phyloP scores from a whole-genome alignment of 2,113 vertebrate genomes.

The Entomyzon cyanotis region DNA sequence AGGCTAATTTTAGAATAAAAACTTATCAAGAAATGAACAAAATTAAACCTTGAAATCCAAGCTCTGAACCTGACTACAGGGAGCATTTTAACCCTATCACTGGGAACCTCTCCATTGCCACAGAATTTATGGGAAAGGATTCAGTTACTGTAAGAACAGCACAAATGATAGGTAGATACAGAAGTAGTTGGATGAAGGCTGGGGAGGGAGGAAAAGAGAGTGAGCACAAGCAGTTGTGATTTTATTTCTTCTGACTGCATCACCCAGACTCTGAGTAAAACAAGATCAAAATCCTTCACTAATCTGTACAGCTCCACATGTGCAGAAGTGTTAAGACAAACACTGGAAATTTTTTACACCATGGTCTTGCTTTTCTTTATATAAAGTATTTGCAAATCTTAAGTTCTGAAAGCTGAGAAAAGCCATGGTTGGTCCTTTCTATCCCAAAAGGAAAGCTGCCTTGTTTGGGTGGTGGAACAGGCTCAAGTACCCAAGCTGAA shows the following conservation, averaged over 20 bases:
- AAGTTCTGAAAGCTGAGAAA: background rate
- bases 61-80: background rate
- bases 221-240: background rate
- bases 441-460: background rate
- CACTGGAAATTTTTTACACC: background rate
- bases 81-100: background rate
- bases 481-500: background rate
- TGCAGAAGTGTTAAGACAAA: background rate
- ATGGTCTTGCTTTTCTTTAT: background rate
- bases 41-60: background rate
- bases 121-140: background rate
- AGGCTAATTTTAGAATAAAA: background rate
- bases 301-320: background rate
- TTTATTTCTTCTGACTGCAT: background rate
- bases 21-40: background rate
- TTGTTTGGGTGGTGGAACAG: background rate
- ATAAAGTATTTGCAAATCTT: background rate
- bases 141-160: background rate
- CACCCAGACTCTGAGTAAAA: background rate
- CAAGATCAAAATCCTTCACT: background rate
- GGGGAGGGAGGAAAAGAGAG: no score
- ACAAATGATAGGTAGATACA: background rate
- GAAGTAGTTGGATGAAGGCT: background rate
- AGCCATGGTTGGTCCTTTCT: background rate
- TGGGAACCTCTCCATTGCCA: background rate